phyloP scores from a whole-genome alignment of 2,888 invertebrate genomes.

The Pyralis farinalis region DNA sequence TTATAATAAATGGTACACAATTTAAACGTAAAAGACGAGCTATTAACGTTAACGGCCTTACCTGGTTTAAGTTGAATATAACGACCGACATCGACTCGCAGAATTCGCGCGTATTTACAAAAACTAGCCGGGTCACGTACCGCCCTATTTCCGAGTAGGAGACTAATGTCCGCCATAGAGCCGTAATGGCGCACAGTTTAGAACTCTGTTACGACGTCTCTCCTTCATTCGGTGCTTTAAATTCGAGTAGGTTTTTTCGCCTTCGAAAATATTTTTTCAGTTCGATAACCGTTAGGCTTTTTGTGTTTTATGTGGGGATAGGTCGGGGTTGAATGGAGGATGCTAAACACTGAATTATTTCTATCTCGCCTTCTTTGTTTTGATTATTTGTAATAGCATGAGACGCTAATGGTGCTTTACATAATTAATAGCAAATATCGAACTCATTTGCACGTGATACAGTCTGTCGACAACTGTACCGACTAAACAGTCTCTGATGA shows the following conservation, averaged over 20 bases:
- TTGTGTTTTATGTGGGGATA: neutral
- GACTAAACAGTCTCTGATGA: too few species aligned
- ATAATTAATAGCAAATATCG: too few species aligned
- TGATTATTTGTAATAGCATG: too few species aligned
- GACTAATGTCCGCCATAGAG: conserved; percentile 10
- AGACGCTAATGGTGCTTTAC: too few species aligned
- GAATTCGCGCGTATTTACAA: neutral
- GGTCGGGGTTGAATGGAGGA: neutral
- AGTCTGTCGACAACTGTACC: too few species aligned
- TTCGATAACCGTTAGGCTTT: neutral
- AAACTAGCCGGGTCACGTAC: conserved; percentile 3
- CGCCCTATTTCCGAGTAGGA: conserved; percentile 4
- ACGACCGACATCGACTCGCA: neutral
- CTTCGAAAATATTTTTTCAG: neutral
- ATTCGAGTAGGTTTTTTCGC: neutral
- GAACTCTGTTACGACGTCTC: conserved; percentile 5
- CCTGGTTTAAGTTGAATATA: too few species aligned
- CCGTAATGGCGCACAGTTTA: conserved; percentile 11
- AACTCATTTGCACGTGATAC: too few species aligned
- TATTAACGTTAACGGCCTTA: too few species aligned
- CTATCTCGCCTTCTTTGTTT: too few species aligned
- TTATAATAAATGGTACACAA: too few species aligned
- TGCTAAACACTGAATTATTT: too few species aligned
- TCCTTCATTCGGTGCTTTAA: conserved; percentile 7
- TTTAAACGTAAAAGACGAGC: too few species aligned